Evolutionary conservation across 2,113 vertebrate species (phyloP).

Genomic region (Dipodomys merriami): DNA sequence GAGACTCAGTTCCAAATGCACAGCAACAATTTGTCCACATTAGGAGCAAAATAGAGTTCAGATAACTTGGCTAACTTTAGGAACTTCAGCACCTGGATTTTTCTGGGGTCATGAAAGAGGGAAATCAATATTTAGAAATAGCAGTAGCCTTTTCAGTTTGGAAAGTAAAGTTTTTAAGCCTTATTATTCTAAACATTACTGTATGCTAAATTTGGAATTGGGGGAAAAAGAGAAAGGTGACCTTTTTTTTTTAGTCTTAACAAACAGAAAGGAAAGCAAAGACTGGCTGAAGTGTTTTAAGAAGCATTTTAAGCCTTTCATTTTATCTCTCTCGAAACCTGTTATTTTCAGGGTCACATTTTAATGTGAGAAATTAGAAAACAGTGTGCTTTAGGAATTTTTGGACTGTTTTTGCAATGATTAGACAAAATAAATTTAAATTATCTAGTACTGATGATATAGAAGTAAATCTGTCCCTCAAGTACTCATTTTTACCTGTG

Average conservation of each 20-base stretch:
- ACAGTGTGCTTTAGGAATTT: slow-evolving; percentile 34
- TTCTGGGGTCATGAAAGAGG: slow-evolving; percentile 54
- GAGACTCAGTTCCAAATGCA: slow-evolving; percentile 24
- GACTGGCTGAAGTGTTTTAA: slow-evolving; percentile 23
- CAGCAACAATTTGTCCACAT: slow-evolving; percentile 40
- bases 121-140: slow-evolving; percentile 69
- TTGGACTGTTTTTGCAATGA: slow-evolving; percentile 37
- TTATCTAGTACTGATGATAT: slow-evolving; percentile 12
- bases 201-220: slow-evolving; percentile 55
- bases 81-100: slow-evolving; percentile 51
- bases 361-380: slow-evolving; percentile 55
- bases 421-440: slow-evolving; percentile 40
- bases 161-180: slow-evolving; percentile 42
- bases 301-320: slow-evolving; percentile 45
- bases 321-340: slow-evolving; percentile 41
- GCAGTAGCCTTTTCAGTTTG: slow-evolving; percentile 37
- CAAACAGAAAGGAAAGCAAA: slow-evolving; percentile 67
- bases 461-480: slow-evolving; percentile 42
- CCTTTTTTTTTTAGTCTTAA: slow-evolving; percentile 56
- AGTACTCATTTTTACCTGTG: slow-evolving; percentile 29
- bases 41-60: slow-evolving; percentile 3
- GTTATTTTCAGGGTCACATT: slow-evolving; percentile 29
- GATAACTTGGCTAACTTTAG: slow-evolving; percentile 33
- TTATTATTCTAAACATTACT: slow-evolving; percentile 65
- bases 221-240: slow-evolving; percentile 21